Evolutionary conservation across 1,140 invertebrate species (phyloP), one percentile per base, ranked within the genome.

Genomic region (Drosophila santomea): DNA sequence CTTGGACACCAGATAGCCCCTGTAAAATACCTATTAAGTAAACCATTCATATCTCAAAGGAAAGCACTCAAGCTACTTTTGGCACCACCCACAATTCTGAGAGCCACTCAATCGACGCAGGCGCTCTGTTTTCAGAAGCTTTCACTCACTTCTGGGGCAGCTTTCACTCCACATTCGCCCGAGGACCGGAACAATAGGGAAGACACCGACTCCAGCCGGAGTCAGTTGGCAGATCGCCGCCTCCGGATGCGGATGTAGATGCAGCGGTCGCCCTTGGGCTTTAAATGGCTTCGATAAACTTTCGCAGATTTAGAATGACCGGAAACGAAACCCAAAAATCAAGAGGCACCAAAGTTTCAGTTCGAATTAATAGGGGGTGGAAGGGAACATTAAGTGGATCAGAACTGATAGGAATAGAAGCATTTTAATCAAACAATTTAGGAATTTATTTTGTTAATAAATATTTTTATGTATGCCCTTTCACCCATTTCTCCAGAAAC

Each of bases 81-180:
- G 75, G 84, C 79, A 55, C 83, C 84, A 88, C 84, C 83, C 83
- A 82, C 83, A 82, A 72, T 82, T 55, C 50, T 69, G 83, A 76
- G 62, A 38, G 8, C 0, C 48, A 52, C 44, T 45, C 20, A 45
- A 56, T 4, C 7, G 48, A 32, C 75, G 73, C 83, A 66, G 71
- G 71, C 82, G 82, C 71, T 20, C 0, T 56, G 1, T 7, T 12
- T 11, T 8, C 2, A 0, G 0, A 14, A 83, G 79, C 82, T 86
- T 86, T 86, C 44, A 79, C 83, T 86, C 83, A 60, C 44, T 3
- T 20, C 4, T 8, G 7, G 6, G 5, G 15, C 14, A 82, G 83
- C 83, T 82, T 88, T 82, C 28, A 51, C 55, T 73, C 38, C 32
- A 28, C 36, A 41, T 47, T 8, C 15, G 25, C 12, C n/a, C 45